Conservation (phyloP, 2,113 vertebrate species). For the Prochilodus magdalenae region DNA sequence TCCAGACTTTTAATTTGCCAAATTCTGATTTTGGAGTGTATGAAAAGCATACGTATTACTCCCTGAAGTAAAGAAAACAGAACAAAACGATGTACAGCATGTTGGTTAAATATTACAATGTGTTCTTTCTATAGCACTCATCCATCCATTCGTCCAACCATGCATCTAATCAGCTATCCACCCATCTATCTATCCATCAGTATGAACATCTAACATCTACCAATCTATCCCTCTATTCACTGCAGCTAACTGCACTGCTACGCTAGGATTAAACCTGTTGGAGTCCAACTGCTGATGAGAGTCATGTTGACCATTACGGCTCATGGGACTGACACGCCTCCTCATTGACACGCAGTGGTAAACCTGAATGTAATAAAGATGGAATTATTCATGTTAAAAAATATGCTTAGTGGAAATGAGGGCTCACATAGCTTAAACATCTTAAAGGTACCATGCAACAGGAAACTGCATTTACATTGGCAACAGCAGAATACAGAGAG, state of each 20-base stretch:
- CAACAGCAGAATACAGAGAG: background rate
- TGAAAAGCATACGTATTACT: too few species aligned
- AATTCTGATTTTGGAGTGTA: too few species aligned
- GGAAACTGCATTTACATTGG: background rate
- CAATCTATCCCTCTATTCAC: slow-evolving; percentile 12
- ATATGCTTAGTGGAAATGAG: background rate
- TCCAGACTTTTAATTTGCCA: too few species aligned
- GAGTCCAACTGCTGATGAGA: slow-evolving; percentile 24
- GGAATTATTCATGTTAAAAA: background rate
- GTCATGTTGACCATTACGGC: slow-evolving; percentile 26
- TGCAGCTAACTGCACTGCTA: slow-evolving; percentile 1
- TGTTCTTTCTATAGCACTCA: too few species aligned
- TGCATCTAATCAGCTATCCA: background rate
- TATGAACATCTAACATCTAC: background rate
- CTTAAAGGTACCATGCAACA: too few species aligned
- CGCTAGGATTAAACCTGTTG: slow-evolving; percentile 30
- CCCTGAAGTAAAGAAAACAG: too few species aligned
- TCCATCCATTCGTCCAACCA: background rate
- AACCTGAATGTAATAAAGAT: slow-evolving; percentile 32
- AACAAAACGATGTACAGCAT: too few species aligned
- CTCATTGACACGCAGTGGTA: slow-evolving; percentile 18
- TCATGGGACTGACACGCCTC: slow-evolving; percentile 34
- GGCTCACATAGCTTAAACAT: background rate
- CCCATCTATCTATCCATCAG: background rate
- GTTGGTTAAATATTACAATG: too few species aligned